Evolutionary conservation across 2,888 invertebrate genomes (phyloP), one percentile per base, ranked within the genome.

Genomic region (Lacanobia wlatinum): DNA sequence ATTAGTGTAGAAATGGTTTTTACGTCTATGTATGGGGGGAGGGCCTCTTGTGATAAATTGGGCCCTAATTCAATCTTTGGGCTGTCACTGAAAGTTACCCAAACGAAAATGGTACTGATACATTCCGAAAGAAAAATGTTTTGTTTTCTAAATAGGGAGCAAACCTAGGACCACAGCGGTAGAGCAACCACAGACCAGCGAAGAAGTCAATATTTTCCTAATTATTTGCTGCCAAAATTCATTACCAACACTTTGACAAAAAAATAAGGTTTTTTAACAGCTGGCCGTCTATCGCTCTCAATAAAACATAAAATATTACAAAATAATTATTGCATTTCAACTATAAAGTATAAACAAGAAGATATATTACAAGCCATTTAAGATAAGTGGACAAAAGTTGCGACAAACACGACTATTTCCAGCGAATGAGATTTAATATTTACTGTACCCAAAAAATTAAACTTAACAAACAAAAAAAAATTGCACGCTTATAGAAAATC

Each of bases 241-340:
- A 52, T 40, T 38, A n/a, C 40, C 14, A 50, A 7, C 60, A 16
- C 34, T 53, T 8, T 0, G 8, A 46, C 60, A 9, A 60, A 14
- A 5, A 34, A 8, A n/a, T 7, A 16, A 4, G 14, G 9, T 28
- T 16, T 1, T 16, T 5, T 23, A 0, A 7, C n/a, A 43, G 76
- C n/a, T 34, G 4, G 53, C 75, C 18, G 70, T 10, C 60, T 55
- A 21, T 64, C 72, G 61, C 74, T 69, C 73, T 71, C 53, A 72
- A 48, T 48, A 8, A 63, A 77, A 82, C 64, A 74, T 67, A 79
- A 43, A 70, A 63, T 59, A 84, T 73, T 81, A 76, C 28, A 63
- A 79, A 43, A 58, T 79, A 74, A 59, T 81, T 84, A 84, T 84
- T 84, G 84, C 84, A 76, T 81, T 81, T 79, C 55, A 69, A 80